Conservation (phyloP, 2,888 invertebrate species). For the Fabriciana adippe region DNA sequence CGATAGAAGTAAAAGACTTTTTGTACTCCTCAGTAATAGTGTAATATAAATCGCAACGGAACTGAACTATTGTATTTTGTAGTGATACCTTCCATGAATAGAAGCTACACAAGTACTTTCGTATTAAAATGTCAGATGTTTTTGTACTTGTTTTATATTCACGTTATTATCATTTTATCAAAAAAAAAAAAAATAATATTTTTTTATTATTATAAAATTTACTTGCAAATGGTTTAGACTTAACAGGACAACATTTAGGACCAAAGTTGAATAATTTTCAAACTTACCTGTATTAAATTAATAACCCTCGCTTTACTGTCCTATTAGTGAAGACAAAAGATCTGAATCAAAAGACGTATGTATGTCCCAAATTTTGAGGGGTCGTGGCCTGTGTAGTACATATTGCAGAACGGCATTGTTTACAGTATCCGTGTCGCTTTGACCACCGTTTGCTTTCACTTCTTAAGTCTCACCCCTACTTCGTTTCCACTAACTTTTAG, state of each 20-base stretch:
- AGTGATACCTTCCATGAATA: neutral
- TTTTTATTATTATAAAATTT: too few species aligned
- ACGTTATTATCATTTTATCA: too few species aligned
- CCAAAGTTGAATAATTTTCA: too few species aligned
- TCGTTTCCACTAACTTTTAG: neutral
- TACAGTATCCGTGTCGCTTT: conserved; percentile 42
- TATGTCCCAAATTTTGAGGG: conserved; percentile 15
- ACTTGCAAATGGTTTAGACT: too few species aligned
- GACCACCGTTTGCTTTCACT: conserved; percentile 39
- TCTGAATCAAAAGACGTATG: conserved; percentile 5
- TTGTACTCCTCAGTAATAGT: conserved; percentile 19
- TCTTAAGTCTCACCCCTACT: conserved; percentile 1
- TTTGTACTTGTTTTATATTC: conserved; percentile 2
- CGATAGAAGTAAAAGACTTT: conserved; percentile 15
- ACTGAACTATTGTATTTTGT: conserved; percentile 16
- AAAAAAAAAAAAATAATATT: too few species aligned
- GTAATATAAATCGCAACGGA: conserved; percentile 15
- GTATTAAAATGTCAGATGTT: neutral
- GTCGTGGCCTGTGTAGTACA: conserved; percentile 23
- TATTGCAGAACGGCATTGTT: conserved; percentile 40
- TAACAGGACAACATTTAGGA: too few species aligned
- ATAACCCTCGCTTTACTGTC: neutral
- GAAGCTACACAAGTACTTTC: neutral
- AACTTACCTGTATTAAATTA: neutral
- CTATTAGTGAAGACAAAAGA: neutral